Evolutionary conservation across 2,888 invertebrate genomes (phyloP).

Genomic region (Psococerastis gibbosa): DNA sequence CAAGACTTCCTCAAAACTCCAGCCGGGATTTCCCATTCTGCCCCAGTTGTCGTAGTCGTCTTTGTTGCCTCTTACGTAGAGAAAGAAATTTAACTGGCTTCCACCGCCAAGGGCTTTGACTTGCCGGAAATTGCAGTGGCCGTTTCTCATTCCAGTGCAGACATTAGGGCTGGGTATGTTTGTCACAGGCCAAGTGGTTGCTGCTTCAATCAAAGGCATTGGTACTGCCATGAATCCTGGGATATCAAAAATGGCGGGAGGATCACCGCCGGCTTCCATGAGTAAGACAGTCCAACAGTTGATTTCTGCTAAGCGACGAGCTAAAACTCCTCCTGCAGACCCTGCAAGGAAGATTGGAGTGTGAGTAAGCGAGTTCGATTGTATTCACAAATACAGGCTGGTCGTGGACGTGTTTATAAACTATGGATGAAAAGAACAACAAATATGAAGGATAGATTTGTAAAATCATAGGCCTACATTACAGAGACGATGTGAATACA

Average conservation of each 20-base stretch:
- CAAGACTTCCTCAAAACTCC: conserved; percentile 19
- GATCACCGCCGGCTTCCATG: conserved; percentile 34
- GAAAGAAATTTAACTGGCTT: conserved; percentile 30
- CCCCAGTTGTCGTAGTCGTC: conserved; percentile 28
- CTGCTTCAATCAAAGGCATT: background rate
- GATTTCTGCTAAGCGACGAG: conserved; percentile 29
- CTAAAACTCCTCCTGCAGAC: conserved; percentile 33
- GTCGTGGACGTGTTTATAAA: too few species aligned
- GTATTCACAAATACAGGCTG: too few species aligned
- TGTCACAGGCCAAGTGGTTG: background rate
- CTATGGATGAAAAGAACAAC: too few species aligned
- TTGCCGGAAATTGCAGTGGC: conserved; percentile 53
- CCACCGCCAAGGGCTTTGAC: conserved; percentile 40
- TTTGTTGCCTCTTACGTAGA: conserved; percentile 22
- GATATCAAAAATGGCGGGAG: conserved; percentile 27
- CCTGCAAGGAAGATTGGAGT: conserved; percentile 24
- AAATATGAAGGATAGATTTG: too few species aligned
- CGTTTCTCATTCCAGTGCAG: conserved; percentile 30
- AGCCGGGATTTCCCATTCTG: conserved; percentile 19
- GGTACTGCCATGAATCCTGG: conserved; percentile 20
- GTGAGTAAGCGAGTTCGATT: too few species aligned
- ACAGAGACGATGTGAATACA: too few species aligned
- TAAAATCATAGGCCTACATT: too few species aligned
- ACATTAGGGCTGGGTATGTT: background rate
- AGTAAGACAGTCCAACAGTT: conserved; percentile 29